phyloP scores from a whole-genome alignment of 2,113 vertebrate species.

The Solenodon paradoxus region DNA sequence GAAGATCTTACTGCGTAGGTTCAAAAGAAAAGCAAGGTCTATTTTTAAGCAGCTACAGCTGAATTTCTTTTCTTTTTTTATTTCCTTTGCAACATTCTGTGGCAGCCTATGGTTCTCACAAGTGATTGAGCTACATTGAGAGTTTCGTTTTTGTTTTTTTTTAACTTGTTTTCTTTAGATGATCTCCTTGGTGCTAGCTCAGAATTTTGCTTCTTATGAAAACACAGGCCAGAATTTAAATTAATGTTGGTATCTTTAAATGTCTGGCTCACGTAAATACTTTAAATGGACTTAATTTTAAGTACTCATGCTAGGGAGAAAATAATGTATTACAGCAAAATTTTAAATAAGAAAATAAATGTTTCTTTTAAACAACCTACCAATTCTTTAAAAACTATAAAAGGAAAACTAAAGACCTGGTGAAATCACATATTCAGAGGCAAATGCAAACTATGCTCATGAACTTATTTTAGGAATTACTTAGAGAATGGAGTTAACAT shows the following conservation, averaged over 20 bases:
- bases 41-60: constrained; percentile 31
- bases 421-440: not conserved
- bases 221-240: constrained; percentile 61
- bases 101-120: not conserved
- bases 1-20: constrained; percentile 59
- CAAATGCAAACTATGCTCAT: not conserved
- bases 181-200: constrained; percentile 2
- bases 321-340: not conserved
- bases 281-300: constrained; percentile 50
- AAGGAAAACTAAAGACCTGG: not conserved
- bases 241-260: constrained; percentile 64
- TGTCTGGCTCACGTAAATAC: constrained; percentile 68
- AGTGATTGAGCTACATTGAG: constrained; percentile 6
- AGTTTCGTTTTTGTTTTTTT: too few species aligned
- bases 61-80: not conserved
- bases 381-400: not conserved
- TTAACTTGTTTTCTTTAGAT: constrained; percentile 59
- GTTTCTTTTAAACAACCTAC: not conserved
- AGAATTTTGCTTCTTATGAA: constrained; percentile 52
- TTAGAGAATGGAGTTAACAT: not conserved
- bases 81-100: not conserved
- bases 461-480: constrained; percentile 20
- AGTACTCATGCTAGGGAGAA: not conserved
- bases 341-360: constrained; percentile 27
- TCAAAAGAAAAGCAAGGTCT: constrained; percentile 41